Evolutionary conservation across 2,113 vertebrate species (phyloP), one percentile per base, ranked within the genome.

Genomic region (Poecile atricapillus): DNA sequence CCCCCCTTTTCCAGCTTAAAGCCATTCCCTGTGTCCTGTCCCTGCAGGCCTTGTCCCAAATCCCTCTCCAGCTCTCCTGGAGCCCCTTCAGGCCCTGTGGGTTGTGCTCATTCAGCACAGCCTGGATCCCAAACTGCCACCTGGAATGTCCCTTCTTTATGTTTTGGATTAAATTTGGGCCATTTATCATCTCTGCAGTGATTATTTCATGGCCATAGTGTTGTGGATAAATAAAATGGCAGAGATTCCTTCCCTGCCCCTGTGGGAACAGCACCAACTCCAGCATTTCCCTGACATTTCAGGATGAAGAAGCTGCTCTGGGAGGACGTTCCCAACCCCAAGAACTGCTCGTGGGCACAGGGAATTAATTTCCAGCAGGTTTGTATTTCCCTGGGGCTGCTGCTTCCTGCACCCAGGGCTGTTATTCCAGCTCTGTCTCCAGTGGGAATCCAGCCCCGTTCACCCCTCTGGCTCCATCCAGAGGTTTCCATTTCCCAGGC

Each of bases 271-370:
- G 22, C 19, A 46, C 75, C 84, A 90, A 89, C 68, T 25, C 74
- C 89, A 84, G 62, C 41, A 14, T 88, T 71, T 78, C 7, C 63
- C 60, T 93, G 10, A 2, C 69, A 2, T 98, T 97, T 33, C 96
- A 99, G 99, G 95, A 98, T 99, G 98, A 99, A 98, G 97, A 99
- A 97, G 43, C 92, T 99, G 63, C 97, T 99, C 86, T 99, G 99
- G 99, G 99, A 99, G 88, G 98, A 99, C 49, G 98, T 99, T 70
- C 99, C 99, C 68, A 99, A 99, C 88, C 99, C 99, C 39, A 99
- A 98, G 95, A 98, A 99, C 35, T 99, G 99, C 89, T 99, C 99
- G 30, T 99, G 99, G 99, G 99, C 99, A 10, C 98, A 98, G 97
- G 99, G 98, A 96, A 96, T 99, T n/a, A 98, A 99, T 95, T 98